A percentile compares a stretch with the other conserved stretches of the same genome.
These are phyloP conservation scores for Mionectes macconnelli DNA, from an alignment of 2,113 vertebrate species.

Conservation along the genomic window DNA sequence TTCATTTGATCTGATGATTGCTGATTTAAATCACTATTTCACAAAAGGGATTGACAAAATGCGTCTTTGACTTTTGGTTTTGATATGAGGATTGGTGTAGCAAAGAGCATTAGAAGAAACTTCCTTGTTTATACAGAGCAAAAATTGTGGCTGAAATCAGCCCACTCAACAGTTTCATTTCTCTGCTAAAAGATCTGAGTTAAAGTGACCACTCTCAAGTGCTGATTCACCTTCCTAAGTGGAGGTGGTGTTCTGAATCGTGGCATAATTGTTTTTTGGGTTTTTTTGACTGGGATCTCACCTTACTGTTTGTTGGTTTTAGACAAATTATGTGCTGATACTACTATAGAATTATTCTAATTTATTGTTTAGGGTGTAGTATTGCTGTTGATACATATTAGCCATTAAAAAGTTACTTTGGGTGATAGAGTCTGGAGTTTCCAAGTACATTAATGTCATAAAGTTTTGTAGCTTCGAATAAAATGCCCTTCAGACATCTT, in stretches of 20 bases:
- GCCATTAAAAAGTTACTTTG: constrained; percentile 3
- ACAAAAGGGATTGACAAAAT: not conserved
- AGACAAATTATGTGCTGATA: not conserved
- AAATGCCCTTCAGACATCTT: constrained; percentile 31
- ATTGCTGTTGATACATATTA: not conserved
- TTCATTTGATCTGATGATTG: not conserved
- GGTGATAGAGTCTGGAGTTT: not conserved
- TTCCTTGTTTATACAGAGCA: not conserved
- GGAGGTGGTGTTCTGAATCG: not conserved
- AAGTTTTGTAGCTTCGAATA: constrained; percentile 33
- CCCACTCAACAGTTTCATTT: not conserved
- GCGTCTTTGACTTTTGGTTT: not conserved
- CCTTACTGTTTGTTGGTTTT: not conserved
- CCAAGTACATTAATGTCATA: not conserved
- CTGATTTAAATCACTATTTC: not conserved
- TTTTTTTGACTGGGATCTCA: not conserved
- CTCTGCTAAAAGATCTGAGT: not conserved
- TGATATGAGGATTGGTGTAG: not conserved
- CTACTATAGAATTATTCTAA: not conserved
- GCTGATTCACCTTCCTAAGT: not conserved
- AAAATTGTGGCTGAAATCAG: not conserved
- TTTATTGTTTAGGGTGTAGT: not conserved
- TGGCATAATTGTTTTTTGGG: not conserved
- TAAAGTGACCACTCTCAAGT: not conserved
- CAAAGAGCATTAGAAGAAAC: not conserved